phyloP scores from a whole-genome alignment of 92 coral and sea anemone species.

The Epizoanthus illoricatus region DNA sequence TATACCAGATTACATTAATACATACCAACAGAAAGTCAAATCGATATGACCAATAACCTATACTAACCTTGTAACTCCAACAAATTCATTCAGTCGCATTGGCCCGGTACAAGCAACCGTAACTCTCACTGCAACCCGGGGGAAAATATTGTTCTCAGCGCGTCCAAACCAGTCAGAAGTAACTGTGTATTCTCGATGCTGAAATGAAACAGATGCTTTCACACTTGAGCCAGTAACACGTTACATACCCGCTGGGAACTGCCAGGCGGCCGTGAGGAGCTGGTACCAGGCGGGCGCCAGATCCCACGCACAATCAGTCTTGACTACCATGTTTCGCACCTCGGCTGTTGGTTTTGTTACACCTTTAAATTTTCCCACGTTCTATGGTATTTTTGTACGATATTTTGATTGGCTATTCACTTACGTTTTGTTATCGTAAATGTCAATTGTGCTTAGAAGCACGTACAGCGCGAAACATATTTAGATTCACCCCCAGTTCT shows the following conservation, averaged over 20 bases:
- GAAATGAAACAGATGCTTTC: too few relatives aligned
- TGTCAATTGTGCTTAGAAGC: too few relatives aligned
- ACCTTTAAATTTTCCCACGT: constrained; percentile 33
- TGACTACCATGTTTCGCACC: not conserved
- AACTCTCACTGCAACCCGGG: not conserved
- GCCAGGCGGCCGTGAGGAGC: constrained; percentile 3
- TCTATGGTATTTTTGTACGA: constrained; percentile 13
- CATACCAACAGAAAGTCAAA: not conserved
- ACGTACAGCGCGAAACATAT: too few relatives aligned
- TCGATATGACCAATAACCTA: not conserved
- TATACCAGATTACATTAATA: not conserved
- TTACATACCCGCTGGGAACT: not conserved
- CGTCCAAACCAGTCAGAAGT: too few relatives aligned
- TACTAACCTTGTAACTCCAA: constrained; percentile 21
- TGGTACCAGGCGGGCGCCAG: too few relatives aligned
- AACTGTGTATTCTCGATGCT: too few relatives aligned
- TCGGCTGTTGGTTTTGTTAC: not conserved
- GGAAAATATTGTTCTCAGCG: not conserved
- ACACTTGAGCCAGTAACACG: too few relatives aligned
- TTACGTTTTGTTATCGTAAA: too few relatives aligned
- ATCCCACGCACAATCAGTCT: too few relatives aligned
- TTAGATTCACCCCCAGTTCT: too few relatives aligned
- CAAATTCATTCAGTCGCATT: not conserved
- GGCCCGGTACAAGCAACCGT: not conserved
- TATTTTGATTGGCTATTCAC: not conserved